Percentiles rank a stretch among this genome's conserved stretches.
Evolutionary conservation across 2,888 invertebrate species (phyloP).

Genomic region (Synergus laeviventris): DNA sequence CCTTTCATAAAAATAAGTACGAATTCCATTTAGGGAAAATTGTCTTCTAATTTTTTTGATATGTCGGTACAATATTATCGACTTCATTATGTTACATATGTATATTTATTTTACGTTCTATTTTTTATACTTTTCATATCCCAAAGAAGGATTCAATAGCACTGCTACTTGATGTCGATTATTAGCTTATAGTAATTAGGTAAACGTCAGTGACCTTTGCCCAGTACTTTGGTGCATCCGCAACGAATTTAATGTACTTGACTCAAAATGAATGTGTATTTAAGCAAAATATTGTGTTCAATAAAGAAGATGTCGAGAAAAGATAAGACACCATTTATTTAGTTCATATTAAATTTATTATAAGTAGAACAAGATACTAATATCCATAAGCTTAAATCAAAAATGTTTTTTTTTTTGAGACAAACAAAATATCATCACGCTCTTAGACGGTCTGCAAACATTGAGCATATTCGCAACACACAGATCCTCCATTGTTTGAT

Average conservation of each 20-base stretch:
- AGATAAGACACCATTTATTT: not conserved
- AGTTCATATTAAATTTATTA: conserved; percentile 51
- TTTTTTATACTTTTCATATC: conserved; percentile 19
- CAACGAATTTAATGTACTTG: conserved; percentile 24
- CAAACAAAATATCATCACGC: conserved; percentile 32
- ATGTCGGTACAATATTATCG: too few species aligned
- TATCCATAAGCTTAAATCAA: conserved; percentile 46
- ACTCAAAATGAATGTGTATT: conserved; percentile 8
- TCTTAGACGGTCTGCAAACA: not conserved
- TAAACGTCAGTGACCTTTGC: not conserved
- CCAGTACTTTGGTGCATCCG: conserved; percentile 20
- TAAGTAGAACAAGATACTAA: conserved; percentile 39
- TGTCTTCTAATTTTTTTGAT: too few species aligned
- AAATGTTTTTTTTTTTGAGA: conserved; percentile 39
- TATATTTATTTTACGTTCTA: conserved; percentile 32
- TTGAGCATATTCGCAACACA: conserved; percentile 6
- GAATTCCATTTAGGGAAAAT: too few species aligned
- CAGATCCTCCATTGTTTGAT: conserved; percentile 6
- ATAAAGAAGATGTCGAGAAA: not conserved
- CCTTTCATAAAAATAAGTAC: too few species aligned
- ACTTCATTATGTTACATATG: not conserved
- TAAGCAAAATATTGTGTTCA: conserved; percentile 16
- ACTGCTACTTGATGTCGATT: conserved; percentile 23
- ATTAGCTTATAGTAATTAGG: not conserved
- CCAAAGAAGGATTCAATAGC: conserved; percentile 21